phyloP scores from a whole-genome alignment of 1,140 invertebrate genomes.

The Zaprionus taronus region DNA sequence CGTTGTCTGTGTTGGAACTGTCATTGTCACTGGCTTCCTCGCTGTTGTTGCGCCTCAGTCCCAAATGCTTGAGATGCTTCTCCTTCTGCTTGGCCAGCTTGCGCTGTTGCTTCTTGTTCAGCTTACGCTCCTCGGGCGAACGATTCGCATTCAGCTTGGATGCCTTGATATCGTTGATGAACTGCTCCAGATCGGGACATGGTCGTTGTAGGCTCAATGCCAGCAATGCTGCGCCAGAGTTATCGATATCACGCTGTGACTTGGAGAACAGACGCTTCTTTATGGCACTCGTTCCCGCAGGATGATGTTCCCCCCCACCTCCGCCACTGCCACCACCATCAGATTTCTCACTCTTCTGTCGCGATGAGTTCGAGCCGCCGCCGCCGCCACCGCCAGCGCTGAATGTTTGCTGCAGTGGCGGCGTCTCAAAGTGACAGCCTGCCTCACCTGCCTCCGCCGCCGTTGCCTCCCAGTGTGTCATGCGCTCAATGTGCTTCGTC shows the following conservation, averaged over 20 bases:
- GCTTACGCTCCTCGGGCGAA: constrained; percentile 81
- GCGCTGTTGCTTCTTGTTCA: constrained; percentile 79
- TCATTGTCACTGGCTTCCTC: constrained; percentile 74
- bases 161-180: constrained; percentile 76
- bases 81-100: constrained; percentile 85
- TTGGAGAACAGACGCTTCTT: constrained; percentile 78
- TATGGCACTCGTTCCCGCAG: constrained; percentile 56
- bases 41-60: constrained; percentile 79
- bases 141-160: constrained; percentile 68
- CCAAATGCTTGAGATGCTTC: constrained; percentile 86
- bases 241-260: constrained; percentile 71
- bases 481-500: constrained; percentile 86
- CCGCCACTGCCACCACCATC: constrained; percentile 55
- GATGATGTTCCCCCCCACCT: constrained; percentile 45
- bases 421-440: constrained; percentile 49
- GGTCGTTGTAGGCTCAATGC: constrained; percentile 54
- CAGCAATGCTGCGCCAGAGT: constrained; percentile 57
- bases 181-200: constrained; percentile 77
- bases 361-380: constrained; percentile 52
- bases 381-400: constrained; percentile 19
- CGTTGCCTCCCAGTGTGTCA: constrained; percentile 73
- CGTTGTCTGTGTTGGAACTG: constrained; percentile 77
- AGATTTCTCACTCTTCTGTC: constrained; percentile 74
- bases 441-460: not conserved
- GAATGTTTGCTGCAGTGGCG: constrained; percentile 22